Percentiles rank a stretch among this genome's conserved stretches.
Evolutionary conservation across 2,888 invertebrate species (phyloP).

Genomic region (Sinohyriopsis cumingii): DNA sequence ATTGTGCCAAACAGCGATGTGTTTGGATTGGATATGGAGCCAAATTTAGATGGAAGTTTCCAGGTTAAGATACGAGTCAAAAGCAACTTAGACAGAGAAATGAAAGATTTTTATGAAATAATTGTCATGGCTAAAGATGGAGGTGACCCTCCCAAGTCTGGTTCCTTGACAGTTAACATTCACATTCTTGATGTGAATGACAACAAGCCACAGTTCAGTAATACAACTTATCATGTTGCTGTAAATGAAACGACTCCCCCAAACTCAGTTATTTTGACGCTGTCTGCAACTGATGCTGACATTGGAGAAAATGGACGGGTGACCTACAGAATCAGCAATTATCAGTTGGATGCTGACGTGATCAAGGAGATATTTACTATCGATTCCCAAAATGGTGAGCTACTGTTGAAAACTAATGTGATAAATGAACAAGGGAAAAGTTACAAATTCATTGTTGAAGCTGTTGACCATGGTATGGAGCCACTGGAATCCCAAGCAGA

Average conservation of each 20-base stretch:
- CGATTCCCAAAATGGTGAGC: constrained; percentile 50
- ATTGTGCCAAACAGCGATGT: constrained; percentile 24
- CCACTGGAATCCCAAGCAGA: constrained; percentile 50
- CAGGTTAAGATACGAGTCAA: constrained; percentile 20
- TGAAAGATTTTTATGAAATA: constrained; percentile 31
- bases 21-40: constrained; percentile 18
- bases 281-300: constrained; percentile 88
- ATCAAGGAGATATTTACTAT: constrained; percentile 48
- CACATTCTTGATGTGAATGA: constrained; percentile 45
- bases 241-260: constrained; percentile 40
- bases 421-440: constrained; percentile 44
- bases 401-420: constrained; percentile 51
- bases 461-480: constrained; percentile 52
- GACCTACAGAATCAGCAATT: constrained; percentile 70
- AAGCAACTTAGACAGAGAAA: constrained; percentile 29
- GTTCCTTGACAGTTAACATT: constrained; percentile 35
- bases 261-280: constrained; percentile 64
- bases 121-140: constrained; percentile 44
- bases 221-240: constrained; percentile 27
- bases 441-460: constrained; percentile 56
- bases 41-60: constrained; percentile 20
- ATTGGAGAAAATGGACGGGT: constrained; percentile 82
- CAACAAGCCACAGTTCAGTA: constrained; percentile 39
- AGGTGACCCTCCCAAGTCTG: constrained; percentile 37
- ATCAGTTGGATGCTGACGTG: constrained; percentile 32